Percentiles rank a stretch among this genome's conserved stretches.
These are phyloP conservation scores for Channa maculata DNA, from an alignment of 2,113 vertebrate species.

Conservation along the genomic window DNA sequence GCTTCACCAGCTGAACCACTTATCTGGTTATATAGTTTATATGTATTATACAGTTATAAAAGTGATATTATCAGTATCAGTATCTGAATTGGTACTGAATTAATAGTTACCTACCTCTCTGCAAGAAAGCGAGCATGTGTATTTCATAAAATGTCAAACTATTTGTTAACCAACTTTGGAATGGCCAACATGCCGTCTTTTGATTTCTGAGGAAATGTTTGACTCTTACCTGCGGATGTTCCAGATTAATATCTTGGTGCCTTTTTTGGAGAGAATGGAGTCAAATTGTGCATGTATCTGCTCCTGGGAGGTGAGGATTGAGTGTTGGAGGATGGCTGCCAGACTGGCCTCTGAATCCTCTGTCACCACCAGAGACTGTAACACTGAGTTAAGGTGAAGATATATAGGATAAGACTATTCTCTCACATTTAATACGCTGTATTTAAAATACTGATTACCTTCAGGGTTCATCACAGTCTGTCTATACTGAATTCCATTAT, in stretches of 20 bases:
- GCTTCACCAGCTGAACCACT: too few relatives aligned
- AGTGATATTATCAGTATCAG: neutral
- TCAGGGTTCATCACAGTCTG: too few relatives aligned
- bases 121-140: neutral
- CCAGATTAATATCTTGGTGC: conserved; percentile 88
- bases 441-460: too few relatives aligned
- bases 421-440: neutral
- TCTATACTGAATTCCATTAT: too few relatives aligned
- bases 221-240: conserved; percentile 84
- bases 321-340: conserved; percentile 85
- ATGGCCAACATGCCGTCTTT: neutral
- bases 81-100: too few relatives aligned
- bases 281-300: conserved; percentile 85
- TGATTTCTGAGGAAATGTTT: neutral
- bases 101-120: neutral
- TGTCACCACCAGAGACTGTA: conserved; percentile 85
- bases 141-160: too few relatives aligned
- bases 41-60: neutral
- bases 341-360: conserved; percentile 88
- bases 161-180: neutral
- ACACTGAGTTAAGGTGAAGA: conserved; percentile 78
- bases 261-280: conserved; percentile 86
- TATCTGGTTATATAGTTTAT: too few relatives aligned
- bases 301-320: conserved; percentile 81
- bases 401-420: neutral